Percentiles rank a stretch among this genome's conserved stretches.
Conservation (phyloP, 2,888 invertebrate genomes). For the Drosophila pseudotalamancana region DNA sequence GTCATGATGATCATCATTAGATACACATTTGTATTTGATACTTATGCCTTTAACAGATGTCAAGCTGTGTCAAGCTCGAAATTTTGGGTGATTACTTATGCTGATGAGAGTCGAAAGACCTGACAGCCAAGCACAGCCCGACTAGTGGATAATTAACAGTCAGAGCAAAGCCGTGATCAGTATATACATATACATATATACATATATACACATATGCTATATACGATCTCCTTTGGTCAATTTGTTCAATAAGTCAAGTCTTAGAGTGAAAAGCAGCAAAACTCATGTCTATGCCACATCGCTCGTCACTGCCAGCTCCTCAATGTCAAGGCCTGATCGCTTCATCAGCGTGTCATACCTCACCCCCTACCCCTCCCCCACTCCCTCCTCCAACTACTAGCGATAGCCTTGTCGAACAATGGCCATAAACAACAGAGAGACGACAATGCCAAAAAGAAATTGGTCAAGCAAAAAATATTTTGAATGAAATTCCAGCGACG, state of each 20-base stretch:
- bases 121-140: constrained; percentile 7
- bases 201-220: background rate
- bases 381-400: constrained; percentile 1
- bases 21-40: constrained; percentile 36
- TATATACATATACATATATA: background rate
- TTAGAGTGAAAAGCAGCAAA: background rate
- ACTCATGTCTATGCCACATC: background rate
- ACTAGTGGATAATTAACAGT: background rate
- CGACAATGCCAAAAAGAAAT: constrained; percentile 69
- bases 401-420: constrained; percentile 55
- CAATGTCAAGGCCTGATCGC: constrained; percentile 80
- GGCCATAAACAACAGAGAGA: constrained; percentile 32
- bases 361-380: background rate
- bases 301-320: constrained; percentile 26
- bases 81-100: constrained; percentile 54
- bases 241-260: too few relatives aligned
- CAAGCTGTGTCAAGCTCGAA: constrained; percentile 74
- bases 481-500: constrained; percentile 73
- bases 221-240: background rate
- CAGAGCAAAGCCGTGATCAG: too few relatives aligned
- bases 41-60: constrained; percentile 57
- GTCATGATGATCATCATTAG: constrained; percentile 3
- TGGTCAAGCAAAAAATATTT: constrained; percentile 71
- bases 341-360: constrained; percentile 50
- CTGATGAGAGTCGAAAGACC: constrained; percentile 36